Percentiles rank a stretch among this genome's conserved stretches.
These are phyloP conservation scores for Psittacula echo DNA, from an alignment of 2,797 vertebrate genomes.

Conservation along the genomic window DNA sequence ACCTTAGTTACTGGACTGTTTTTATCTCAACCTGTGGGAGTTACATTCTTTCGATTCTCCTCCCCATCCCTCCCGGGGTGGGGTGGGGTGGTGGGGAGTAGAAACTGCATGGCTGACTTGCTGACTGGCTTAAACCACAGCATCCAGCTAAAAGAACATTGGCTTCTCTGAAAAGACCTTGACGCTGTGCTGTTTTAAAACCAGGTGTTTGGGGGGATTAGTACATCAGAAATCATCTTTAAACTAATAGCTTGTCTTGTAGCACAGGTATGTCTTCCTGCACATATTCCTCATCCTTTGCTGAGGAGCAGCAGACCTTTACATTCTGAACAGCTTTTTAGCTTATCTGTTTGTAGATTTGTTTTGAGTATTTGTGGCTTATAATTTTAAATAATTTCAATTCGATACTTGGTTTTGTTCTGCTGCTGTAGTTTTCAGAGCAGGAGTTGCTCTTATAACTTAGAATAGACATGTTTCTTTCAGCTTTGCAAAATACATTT, in stretches of 20 bases:
- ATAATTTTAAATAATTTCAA: not conserved
- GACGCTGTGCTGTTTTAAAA: not conserved
- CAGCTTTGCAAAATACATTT: not conserved
- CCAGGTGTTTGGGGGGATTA: not conserved
- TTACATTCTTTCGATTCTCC: too few relatives aligned
- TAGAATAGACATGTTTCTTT: not conserved
- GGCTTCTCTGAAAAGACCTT: not conserved
- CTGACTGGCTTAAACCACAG: too few relatives aligned
- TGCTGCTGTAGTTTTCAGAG: not conserved
- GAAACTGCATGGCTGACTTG: too few relatives aligned
- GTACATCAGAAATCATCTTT: not conserved
- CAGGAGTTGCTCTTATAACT: not conserved
- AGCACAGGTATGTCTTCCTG: not conserved
- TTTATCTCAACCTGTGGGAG: too few relatives aligned
- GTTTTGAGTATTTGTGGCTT: not conserved
- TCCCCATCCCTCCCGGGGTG: too few relatives aligned
- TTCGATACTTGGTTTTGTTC: not conserved
- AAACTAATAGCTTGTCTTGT: not conserved
- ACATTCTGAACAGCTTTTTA: not conserved
- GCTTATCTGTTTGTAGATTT: not conserved
- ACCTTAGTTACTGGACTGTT: too few relatives aligned
- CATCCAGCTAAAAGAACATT: not conserved
- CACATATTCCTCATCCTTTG: not conserved
- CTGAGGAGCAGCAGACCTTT: not conserved
- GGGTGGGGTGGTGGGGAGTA: too few relatives aligned